Evolutionary conservation across 2,888 invertebrate species (phyloP).

Genomic region (Aspidapion aeneum): DNA sequence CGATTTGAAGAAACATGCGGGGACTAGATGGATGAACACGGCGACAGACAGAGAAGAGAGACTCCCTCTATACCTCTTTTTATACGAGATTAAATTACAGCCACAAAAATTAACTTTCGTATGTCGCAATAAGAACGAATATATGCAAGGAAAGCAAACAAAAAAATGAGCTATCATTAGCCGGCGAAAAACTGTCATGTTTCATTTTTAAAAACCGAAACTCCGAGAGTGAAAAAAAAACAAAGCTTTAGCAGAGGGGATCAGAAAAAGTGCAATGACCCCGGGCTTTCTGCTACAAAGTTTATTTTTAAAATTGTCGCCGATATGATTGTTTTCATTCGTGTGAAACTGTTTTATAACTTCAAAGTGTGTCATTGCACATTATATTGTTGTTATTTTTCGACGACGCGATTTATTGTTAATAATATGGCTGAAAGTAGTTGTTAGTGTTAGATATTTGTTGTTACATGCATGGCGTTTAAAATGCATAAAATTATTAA

Average conservation of each 20-base stretch:
- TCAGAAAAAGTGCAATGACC: neutral
- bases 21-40: no score
- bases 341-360: constrained; percentile 16
- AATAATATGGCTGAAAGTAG: no score
- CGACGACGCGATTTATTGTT: neutral
- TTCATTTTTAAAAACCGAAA: neutral
- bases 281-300: constrained; percentile 21
- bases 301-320: constrained; percentile 23
- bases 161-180: neutral
- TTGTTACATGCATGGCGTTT: no score
- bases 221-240: neutral
- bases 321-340: constrained; percentile 22
- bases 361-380: constrained; percentile 23
- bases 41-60: no score
- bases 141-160: neutral
- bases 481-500: no score
- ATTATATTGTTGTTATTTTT: constrained; percentile 15
- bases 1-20: no score
- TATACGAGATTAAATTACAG: no score
- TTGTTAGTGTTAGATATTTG: no score
- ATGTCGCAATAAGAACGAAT: no score
- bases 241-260: neutral
- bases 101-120: no score
- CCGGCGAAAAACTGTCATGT: neutral
- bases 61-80: no score